These are phyloP conservation scores for Tachina fera DNA, from an alignment of 2,888 invertebrate genomes.

Conservation along the genomic window DNA sequence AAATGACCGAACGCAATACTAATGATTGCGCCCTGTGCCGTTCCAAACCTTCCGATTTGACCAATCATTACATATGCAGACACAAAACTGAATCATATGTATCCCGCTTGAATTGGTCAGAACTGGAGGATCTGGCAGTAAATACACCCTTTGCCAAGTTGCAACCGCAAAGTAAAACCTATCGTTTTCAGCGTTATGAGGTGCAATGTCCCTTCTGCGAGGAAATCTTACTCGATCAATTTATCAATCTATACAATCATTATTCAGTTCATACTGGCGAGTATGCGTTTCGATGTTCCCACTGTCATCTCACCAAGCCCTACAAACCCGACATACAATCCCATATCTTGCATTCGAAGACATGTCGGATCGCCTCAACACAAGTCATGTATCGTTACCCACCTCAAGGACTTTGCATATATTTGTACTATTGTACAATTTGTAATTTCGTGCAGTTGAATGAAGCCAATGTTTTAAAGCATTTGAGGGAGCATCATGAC, in stretches of 20 bases:
- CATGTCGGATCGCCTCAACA: constrained; percentile 71
- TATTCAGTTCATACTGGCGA: constrained; percentile 76
- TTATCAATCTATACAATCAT: constrained; percentile 74
- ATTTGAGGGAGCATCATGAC: constrained; percentile 75
- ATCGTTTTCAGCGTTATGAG: constrained; percentile 58
- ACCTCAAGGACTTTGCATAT: constrained; percentile 72
- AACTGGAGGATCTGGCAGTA: constrained; percentile 70
- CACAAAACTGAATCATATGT: constrained; percentile 76
- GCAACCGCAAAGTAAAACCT: constrained; percentile 9
- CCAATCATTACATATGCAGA: constrained; percentile 74
- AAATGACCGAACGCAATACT: constrained; percentile 73
- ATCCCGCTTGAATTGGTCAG: constrained; percentile 70
- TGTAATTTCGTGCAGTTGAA: constrained; percentile 77
- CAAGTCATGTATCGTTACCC: constrained; percentile 74
- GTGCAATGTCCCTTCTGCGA: constrained; percentile 74
- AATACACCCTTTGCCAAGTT: constrained; percentile 72
- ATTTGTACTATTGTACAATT: constrained; percentile 74
- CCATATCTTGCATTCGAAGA: constrained; percentile 73
- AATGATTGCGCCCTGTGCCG: constrained; percentile 73
- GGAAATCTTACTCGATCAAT: constrained; percentile 70
- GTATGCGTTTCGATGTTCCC: constrained; percentile 74
- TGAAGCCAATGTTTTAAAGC: constrained; percentile 75
- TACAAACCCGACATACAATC: constrained; percentile 73
- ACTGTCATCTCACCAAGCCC: constrained; percentile 73
- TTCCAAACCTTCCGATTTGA: constrained; percentile 73